Conservation (phyloP, 1,140 invertebrate genomes). For the Adelges cooleyi region DNA sequence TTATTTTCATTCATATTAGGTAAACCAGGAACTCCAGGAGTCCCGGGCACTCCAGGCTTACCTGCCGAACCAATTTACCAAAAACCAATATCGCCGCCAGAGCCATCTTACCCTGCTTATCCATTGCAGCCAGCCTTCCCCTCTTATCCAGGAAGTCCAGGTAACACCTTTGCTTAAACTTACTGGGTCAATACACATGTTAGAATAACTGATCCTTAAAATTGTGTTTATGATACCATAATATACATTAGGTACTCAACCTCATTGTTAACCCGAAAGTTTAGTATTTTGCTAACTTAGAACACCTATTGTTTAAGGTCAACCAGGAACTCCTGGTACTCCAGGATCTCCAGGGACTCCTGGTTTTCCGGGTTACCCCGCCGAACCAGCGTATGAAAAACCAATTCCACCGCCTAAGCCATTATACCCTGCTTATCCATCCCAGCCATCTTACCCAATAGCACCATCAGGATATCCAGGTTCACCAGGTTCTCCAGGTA, state of each 20-base stretch:
- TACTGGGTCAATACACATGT: no score
- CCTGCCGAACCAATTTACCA: no score
- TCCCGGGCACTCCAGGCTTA: not conserved
- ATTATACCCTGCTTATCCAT: constrained; percentile 12
- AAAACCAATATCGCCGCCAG: not conserved
- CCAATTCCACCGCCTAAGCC: constrained; percentile 30
- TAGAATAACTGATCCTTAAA: no score
- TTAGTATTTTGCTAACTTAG: no score
- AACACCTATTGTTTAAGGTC: no score
- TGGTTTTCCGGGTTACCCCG: constrained; percentile 32
- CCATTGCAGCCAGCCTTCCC: not conserved
- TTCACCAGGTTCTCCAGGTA: no score
- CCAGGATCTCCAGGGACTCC: constrained; percentile 29
- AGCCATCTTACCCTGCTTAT: not conserved
- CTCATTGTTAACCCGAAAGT: no score
- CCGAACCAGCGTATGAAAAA: constrained; percentile 25
- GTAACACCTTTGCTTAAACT: constrained; percentile 11
- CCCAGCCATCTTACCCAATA: constrained; percentile 31
- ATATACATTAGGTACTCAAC: no score
- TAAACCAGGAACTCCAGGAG: constrained; percentile 29
- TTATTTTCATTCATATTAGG: constrained; percentile 3
- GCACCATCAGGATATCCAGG: constrained; percentile 33
- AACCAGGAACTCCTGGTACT: not conserved
- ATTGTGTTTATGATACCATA: no score
- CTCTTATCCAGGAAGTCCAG: no score